phyloP scores from a whole-genome alignment of 1,140 invertebrate genomes.

The Gonioctena quinquepunctata region DNA sequence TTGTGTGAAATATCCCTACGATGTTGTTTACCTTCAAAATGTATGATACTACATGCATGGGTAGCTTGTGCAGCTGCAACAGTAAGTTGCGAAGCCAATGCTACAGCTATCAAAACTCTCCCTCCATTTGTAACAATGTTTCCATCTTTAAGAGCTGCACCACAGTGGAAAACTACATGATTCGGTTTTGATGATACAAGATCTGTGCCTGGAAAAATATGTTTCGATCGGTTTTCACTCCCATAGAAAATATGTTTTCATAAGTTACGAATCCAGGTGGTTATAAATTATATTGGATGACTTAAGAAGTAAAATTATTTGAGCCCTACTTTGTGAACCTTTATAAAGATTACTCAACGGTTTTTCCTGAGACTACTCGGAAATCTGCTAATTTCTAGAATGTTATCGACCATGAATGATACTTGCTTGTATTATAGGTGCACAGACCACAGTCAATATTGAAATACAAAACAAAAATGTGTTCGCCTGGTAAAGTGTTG shows the following conservation, averaged over 20 bases:
- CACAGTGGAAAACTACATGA: constrained; percentile 74
- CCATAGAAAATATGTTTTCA: neutral
- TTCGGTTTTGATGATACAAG: constrained; percentile 48
- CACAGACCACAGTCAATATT: too few species aligned
- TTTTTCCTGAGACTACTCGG: too few species aligned
- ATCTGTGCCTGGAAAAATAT: constrained; percentile 45
- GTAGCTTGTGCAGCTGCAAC: constrained; percentile 75
- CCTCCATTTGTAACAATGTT: constrained; percentile 87
- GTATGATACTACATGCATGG: constrained; percentile 67
- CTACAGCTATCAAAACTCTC: constrained; percentile 83
- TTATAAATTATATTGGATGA: too few species aligned
- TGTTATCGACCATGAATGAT: too few species aligned
- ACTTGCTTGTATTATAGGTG: too few species aligned
- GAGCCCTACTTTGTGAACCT: too few species aligned
- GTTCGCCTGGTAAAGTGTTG: too few species aligned
- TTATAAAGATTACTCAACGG: too few species aligned
- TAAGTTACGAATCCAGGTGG: too few species aligned
- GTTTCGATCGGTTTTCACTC: neutral
- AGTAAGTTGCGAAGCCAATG: constrained; percentile 67
- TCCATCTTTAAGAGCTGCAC: constrained; percentile 63
- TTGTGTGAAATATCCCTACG: constrained; percentile 89
- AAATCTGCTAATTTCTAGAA: too few species aligned
- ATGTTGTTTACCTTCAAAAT: constrained; percentile 84
- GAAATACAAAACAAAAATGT: too few species aligned
- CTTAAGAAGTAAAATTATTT: too few species aligned